Conservation (phyloP, 2,113 vertebrate species). For the Calyptommatus sinebrachiatus region DNA sequence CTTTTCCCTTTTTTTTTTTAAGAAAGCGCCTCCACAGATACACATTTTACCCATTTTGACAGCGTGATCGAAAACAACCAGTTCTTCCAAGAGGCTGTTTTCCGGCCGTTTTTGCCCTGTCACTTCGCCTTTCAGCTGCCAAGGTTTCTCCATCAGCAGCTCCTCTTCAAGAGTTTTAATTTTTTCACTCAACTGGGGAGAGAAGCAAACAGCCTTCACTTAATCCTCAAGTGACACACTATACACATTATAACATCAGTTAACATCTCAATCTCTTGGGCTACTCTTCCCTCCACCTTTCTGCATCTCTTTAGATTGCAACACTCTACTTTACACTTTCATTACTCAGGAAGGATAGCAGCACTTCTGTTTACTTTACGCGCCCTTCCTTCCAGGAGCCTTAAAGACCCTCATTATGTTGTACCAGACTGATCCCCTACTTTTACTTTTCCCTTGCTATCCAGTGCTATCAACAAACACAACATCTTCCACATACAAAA, state of each 20-base stretch:
- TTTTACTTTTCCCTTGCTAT: no score
- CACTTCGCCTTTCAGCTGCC: constrained; percentile 93
- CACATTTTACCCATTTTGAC: constrained; percentile 78
- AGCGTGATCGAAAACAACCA: constrained; percentile 85
- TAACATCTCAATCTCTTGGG: not conserved
- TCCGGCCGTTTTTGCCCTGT: constrained; percentile 86
- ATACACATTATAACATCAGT: not conserved
- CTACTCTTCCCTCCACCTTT: no score
- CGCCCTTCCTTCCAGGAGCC: no score
- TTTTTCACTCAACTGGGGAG: constrained; percentile 84
- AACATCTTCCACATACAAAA: no score
- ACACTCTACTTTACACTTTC: no score
- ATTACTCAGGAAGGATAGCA: no score
- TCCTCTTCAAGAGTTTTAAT: constrained; percentile 86
- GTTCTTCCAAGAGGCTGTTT: constrained; percentile 94
- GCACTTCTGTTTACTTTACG: no score
- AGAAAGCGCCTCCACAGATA: rapidly evolving
- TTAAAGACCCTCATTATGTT: no score
- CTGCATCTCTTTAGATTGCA: no score
- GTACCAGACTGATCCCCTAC: no score
- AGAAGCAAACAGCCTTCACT: not conserved
- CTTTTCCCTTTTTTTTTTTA: not conserved
- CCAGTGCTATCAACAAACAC: no score
- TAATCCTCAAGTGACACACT: not conserved
- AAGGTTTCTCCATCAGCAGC: constrained; percentile 85